Base-by-base conservation (phyloP, 1,140 invertebrate genomes). In the Eriosoma lanigerum region DNA sequence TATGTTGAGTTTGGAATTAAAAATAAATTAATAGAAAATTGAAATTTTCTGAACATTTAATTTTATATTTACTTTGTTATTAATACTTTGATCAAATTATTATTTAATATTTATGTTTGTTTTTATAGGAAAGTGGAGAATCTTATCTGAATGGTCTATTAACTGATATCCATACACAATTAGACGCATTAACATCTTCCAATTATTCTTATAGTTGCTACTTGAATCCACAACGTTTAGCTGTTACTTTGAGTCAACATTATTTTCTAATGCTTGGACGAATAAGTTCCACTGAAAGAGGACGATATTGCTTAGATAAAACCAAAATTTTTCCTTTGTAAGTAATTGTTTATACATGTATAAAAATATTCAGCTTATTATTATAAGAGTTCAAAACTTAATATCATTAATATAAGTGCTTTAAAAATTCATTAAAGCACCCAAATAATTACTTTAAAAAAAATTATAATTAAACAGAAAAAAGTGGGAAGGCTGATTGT, bases 241-340 rank as follows among this genome's bases (percentile, higher is more conserved):
- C 90, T 70, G 94, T 91, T 82, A 96, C 94, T 8, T 92, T 95
- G 85, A 94, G 93, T 85, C 95, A 97, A 85, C 92, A 93, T 85
- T 98, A 98, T 87, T 98, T 98, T 85, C 87, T 98, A 3, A 94
- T 97, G 83, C 90, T 98, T 70, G 96, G 96, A 1, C 91, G 93
- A 82, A 87, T 98, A 78, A 94, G 92, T 81, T 91, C 91, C 66
- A 90, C 90, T n/a, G 87, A 88, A 54, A 89, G 90, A 68, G 96
- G 95, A 1, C 87, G 92, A 44, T 89, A 88, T 76, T 87, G 92
- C 81, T 89, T 98, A 19, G 92, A 94, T 64, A 91, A 91, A 82
- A 91, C 92, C 21, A 90, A 91, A 66, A 88, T 97, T 75, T 92
- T 95, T 84, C 89, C 93, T 82, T 87, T 89, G 91, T 92, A 86